Percentiles rank a stretch among this genome's conserved stretches.
Evolutionary conservation across 2,113 vertebrate genomes (phyloP).

Genomic region (Colius striatus): DNA sequence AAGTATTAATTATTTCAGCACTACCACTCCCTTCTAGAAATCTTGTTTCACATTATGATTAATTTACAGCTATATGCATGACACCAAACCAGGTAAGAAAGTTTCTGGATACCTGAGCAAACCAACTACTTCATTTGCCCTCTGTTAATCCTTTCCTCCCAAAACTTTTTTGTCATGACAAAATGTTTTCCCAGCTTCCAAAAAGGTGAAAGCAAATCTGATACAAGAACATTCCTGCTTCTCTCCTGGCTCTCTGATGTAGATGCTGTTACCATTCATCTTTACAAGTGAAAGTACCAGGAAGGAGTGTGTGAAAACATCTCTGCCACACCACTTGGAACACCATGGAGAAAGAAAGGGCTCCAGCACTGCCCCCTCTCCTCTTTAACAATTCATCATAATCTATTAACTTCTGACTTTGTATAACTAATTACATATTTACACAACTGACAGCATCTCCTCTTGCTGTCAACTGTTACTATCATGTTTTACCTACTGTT

Average conservation of each 20-base stretch:
- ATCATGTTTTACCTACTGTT: not conserved
- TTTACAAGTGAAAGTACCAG: not conserved
- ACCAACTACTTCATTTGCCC: not conserved
- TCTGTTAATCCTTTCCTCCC: not conserved
- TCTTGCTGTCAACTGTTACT: not conserved
- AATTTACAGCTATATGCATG: not conserved
- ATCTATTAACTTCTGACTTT: not conserved
- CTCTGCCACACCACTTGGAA: not conserved
- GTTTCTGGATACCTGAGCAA: not conserved
- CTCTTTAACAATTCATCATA: not conserved
- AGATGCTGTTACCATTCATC: not conserved
- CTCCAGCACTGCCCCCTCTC: not conserved
- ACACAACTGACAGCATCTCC: not conserved
- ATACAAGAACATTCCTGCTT: not conserved
- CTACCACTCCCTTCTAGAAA: not conserved
- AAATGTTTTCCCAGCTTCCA: not conserved
- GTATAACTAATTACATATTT: not conserved
- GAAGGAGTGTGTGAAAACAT: not conserved
- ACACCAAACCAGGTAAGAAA: not conserved
- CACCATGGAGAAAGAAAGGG: not conserved
- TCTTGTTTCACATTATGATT: not conserved
- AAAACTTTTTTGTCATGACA: not conserved
- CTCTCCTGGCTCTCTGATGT: not conserved
- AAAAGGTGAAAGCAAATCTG: not conserved
- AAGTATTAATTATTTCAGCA: not conserved